Base-by-base conservation (phyloP, 1,140 invertebrate species). In the Phymorhynchus buccinoides region DNA sequence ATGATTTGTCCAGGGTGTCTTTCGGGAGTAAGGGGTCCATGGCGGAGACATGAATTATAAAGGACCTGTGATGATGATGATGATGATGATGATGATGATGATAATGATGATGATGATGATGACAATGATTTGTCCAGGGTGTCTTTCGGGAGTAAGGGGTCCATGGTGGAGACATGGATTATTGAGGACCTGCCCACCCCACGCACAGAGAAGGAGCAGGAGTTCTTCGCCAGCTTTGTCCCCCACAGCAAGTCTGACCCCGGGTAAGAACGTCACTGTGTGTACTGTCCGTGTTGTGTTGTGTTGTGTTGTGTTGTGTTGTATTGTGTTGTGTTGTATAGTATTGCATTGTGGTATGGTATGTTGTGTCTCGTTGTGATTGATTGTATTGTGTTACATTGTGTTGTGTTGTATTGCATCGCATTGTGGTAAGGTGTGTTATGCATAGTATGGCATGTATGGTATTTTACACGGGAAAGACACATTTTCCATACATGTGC, bases 31-130 rank as follows among this genome's bases (percentile, higher is more conserved):
- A 89, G 83, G 88, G 88, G 32, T 90, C 90, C 14, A 88, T 91
- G 87, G 89, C 90, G 32, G 88, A 91, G 84, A 91, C 90, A 30
- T 88, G 89, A 86, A 89, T 91, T 79, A 90, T 90, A n/a, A n/a
- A 52, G 12, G 22, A 52, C 22, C n/a, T n/a, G 22, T 52, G 22
- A 52, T 1, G 22, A 52, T 52, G 22, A 0, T 18, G 22, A 48
- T 6, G 6, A 48, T 48, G 44, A 52, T 52, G 48, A 52, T 52
- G 2, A 52, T 52, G 2, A 52, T 52, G 22, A 52, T 2, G 22
- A 52, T 18, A 18, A 52, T 52, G 2, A 0, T 52, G 22, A 52
- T 52, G 22, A 52, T 18, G 22, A 52, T 52, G 22, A 52, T 52
- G 22, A 52, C 22, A 18, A 52, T 52, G 2, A 1, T 52, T 52